phyloP scores from a whole-genome alignment of 2,113 vertebrate species.

The Heloderma charlesbogerti region DNA sequence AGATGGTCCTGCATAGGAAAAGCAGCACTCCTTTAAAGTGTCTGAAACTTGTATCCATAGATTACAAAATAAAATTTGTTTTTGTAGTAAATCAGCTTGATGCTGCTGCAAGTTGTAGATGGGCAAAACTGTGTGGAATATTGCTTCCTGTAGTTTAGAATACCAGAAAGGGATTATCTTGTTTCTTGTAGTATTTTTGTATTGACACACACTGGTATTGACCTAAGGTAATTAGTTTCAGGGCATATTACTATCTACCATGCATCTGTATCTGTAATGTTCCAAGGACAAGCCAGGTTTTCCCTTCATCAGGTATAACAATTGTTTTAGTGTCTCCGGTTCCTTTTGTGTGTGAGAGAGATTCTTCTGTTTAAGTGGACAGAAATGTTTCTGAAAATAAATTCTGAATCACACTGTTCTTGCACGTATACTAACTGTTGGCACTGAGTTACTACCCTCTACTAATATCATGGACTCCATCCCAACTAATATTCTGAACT shows the following conservation, averaged over 20 bases:
- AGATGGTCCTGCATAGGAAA: neutral
- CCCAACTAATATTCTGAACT: too few species aligned
- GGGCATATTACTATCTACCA: neutral
- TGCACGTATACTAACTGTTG: slow-evolving; percentile 55
- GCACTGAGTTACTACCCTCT: slow-evolving; percentile 52
- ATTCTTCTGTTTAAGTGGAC: slow-evolving; percentile 67
- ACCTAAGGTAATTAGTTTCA: neutral
- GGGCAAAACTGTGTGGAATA: neutral
- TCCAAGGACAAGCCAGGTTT: slow-evolving; percentile 19
- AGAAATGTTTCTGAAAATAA: slow-evolving; percentile 61
- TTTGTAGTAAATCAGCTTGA: neutral
- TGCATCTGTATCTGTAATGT: neutral
- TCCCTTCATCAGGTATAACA: slow-evolving; percentile 42
- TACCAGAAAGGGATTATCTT: neutral
- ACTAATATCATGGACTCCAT: slow-evolving; percentile 20
- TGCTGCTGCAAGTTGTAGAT: neutral
- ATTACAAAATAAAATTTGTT: neutral
- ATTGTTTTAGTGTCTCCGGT: slow-evolving; percentile 50
- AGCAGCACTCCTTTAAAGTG: neutral
- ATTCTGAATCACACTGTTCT: slow-evolving; percentile 49
- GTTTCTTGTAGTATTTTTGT: neutral
- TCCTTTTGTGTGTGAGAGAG: slow-evolving; percentile 44
- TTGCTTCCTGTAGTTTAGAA: neutral
- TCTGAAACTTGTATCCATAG: neutral
- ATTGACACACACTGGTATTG: neutral